Base-by-base conservation (phyloP, 2,113 vertebrate species). In the Brachirus orientalis region DNA sequence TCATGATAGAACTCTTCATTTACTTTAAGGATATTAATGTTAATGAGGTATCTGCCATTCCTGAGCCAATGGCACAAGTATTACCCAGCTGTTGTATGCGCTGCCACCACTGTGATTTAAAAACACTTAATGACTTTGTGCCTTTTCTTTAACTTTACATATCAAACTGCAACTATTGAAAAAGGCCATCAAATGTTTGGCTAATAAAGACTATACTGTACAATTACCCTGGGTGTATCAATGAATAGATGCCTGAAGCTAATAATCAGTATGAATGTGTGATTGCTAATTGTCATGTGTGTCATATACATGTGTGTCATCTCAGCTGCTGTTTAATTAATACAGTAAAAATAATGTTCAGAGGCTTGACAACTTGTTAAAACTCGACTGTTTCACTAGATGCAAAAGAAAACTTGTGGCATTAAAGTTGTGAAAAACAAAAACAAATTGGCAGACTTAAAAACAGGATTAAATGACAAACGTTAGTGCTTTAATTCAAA, bases 11-110 rank as follows among this genome's bases (percentile, higher is more conserved):
- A 72, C 36, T 48, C 18, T 50, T 41, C 4, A 50, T 40, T 72
- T 63, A 50, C 64, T 64, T 77, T 36, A 12, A 63, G 33, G 11
- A n/a, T 43, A 58, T 8, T 54, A 19, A 61, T 58, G 13, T 64
- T 66, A 47, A 14, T 55, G 8, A 72, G 61, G 51, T 72, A 46
- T 82, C 73, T 90, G 86, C 85, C 72, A 72, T 75, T 80, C 56
- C 80, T 85, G 85, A 90, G 84, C 85, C 87, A 82, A 43, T 54
- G 71, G 61, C 70, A 69, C 50, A 72, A 60, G 66, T 77, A 61
- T 83, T 75, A 75, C 65, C 46, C 55, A 67, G 55, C 40, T 69
- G 63, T 76, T 54, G 41, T 70, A 62, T 75, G 50, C 57, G 82
- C 78, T 89, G 77, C 79, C 80, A 81, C 46, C 52, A 56, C 61